phyloP scores from a whole-genome alignment of 2,113 vertebrate genomes.

The Zosterops hypoxanthus region DNA sequence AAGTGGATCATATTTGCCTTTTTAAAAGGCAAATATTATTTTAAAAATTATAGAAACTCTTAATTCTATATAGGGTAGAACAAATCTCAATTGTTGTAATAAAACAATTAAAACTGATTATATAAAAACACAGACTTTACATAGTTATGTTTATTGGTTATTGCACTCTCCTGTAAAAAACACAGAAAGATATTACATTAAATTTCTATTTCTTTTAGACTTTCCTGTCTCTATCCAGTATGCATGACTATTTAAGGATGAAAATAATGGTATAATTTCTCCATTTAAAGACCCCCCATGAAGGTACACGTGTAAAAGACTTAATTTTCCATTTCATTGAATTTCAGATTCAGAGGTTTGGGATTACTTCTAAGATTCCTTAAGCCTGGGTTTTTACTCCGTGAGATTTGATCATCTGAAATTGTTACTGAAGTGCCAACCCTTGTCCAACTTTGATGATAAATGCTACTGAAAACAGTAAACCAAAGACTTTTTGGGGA shows the following conservation, averaged over 20 bases:
- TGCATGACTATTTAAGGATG: neutral
- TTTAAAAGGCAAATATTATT: too few relatives aligned
- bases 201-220: neutral
- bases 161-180: neutral
- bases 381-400: neutral
- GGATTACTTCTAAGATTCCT: neutral
- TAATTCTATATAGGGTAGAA: neutral
- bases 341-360: neutral
- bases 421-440: neutral
- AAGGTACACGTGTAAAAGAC: fast-evolving
- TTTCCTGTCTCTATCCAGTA: neutral
- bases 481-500: neutral
- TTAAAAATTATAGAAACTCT: neutral
- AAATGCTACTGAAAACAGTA: neutral
- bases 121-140: neutral
- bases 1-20: neutral
- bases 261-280: neutral
- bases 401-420: neutral
- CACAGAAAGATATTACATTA: neutral
- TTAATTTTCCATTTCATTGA: neutral
- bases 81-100: neutral
- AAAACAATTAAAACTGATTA: neutral
- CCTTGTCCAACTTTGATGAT: neutral
- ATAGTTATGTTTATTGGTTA: neutral
- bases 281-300: neutral